Base-by-base conservation (phyloP, 2,797 vertebrate genomes). In the Cottoperca gobio region DNA sequence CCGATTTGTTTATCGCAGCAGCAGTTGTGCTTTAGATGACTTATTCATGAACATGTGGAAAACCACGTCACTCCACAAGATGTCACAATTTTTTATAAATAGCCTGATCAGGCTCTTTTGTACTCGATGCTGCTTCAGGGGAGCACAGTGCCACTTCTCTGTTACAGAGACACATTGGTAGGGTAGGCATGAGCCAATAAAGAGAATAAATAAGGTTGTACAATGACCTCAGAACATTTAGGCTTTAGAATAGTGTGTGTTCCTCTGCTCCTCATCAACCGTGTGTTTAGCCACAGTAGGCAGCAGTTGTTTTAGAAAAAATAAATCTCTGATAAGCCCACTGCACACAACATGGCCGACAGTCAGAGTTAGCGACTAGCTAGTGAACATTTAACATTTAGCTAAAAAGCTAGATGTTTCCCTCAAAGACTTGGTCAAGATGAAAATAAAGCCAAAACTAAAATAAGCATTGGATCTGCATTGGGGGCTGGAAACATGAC, bases 31-130 rank as follows among this genome's bases (percentile, higher is more conserved):
- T 78, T 33, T 1, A 53, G 49, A 87, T 88, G 76, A 87, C 64
- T 89, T 86, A 91, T 89, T 89, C 85, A 89, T 86, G 69, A 81
- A 83, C 37, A 57, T 26, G 63, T 71, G 72, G 71, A 74, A 78
- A 70, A 65, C 60, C 26, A 24, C 11, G 28, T 66, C 75, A 58
- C 71, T 66, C 65, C 57, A 65, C 40, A 82, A 74, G 68, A 83
- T 11, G 52, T 48, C 5, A 42, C 45, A 28, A 24, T 67, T 82
- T 87, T 66, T 70, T 64, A 54, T 65, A 21, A 83, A 79, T 35
- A 69, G 71, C 76, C 62, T 81, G 70, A 88, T 90, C 71, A 71
- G 63, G 11, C 39, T 77, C 35, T 63, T 71, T 62, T 76, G 73
- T 17, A 58, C 40, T 59, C 24, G 57, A 31, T 54, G 53, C 45